Base-by-base conservation (phyloP, 2,888 invertebrate genomes). In the Drosophila kambysellisi region DNA sequence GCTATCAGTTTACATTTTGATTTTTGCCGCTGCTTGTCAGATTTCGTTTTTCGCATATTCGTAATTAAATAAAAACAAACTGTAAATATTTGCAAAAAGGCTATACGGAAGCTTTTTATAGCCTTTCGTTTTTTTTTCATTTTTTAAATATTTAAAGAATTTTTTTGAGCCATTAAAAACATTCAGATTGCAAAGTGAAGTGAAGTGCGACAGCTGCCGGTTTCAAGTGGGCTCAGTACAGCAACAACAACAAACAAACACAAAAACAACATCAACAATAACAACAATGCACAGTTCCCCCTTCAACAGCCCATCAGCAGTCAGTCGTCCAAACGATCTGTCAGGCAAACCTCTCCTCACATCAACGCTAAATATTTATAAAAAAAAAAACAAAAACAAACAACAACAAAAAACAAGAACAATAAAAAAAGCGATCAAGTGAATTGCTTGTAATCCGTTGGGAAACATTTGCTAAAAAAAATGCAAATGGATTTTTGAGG, bases 11-110 rank as follows among this genome's bases (percentile, higher is more conserved):
- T 89, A 84, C 85, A 75, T 67, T 85, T 78, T 80, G 72, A 72
- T 80, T 71, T 17, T 62, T 29, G n/a, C 33, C 39, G 58, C 64
- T 54, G 51, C 52, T 59, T 65, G 71, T 71, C 72, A 64, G 61
- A 70, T 66, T 69, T 67, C 32, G 56, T 54, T 54, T 74, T 74
- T 64, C 58, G 51, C 64, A 71, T 75, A 60, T 72, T 74, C 68
- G 67, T 82, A 78, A 78, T 75, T 82, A 76, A 88, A 77, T 84
- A 79, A 76, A 79, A 78, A 67, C 76, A 79, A 85, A 83, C 79
- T 81, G 90, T 85, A 88, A 88, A 91, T 91, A 83, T 91, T 85
- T 85, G 88, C 90, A 57, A 78, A 88, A 82, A 80, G 83, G 88
- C 83, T 88, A 83, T 88, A 82, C 82, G 91, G 90, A 88, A 82